These are phyloP conservation scores for Sepioteuthis lessoniana DNA, from an alignment of 2,888 invertebrate genomes.

Conservation along the genomic window DNA sequence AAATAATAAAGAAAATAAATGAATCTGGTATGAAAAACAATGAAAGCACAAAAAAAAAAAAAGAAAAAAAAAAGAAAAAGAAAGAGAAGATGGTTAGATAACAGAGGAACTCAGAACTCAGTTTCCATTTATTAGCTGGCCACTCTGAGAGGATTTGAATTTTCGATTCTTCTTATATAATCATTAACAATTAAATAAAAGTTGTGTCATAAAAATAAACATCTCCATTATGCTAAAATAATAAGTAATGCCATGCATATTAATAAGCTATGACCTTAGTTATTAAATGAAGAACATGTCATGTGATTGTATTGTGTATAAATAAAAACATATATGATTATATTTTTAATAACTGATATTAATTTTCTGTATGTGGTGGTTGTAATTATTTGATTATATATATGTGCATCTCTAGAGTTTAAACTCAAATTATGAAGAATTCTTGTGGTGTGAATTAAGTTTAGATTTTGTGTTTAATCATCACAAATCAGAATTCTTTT, in stretches of 20 bases:
- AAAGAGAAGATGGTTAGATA: constrained; percentile 33
- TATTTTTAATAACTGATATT: neutral
- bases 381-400: neutral
- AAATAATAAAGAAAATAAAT: neutral
- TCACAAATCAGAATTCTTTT: neutral
- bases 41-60: neutral
- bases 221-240: neutral
- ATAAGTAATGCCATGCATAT: neutral
- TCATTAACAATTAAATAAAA: neutral
- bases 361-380: too few species aligned
- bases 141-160: neutral
- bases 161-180: neutral
- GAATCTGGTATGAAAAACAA: neutral
- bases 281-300: neutral
- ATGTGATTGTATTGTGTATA: neutral
- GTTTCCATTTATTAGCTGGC: neutral
- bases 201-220: neutral
- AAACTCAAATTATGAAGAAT: neutral
- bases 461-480: neutral
- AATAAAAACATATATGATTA: neutral
- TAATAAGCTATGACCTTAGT: neutral
- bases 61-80: neutral
- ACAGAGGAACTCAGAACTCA: constrained; percentile 11
- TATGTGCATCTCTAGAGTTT: neutral
- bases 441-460: neutral